Base-by-base conservation (phyloP, 2,113 vertebrate species). In the Microcebus griseorufus region DNA sequence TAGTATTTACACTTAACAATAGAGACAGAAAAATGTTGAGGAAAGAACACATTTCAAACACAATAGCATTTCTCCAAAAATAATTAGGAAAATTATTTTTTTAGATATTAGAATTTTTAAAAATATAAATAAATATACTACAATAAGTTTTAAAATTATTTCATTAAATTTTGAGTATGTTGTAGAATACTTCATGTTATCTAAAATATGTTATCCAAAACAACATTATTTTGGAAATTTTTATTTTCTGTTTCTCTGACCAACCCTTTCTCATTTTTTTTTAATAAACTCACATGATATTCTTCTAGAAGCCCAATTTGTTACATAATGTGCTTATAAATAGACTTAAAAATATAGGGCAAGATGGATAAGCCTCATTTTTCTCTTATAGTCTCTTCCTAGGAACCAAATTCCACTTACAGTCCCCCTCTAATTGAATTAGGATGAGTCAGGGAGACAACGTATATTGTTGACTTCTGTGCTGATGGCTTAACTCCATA, bases 311-410 rank as follows among this genome's bases (percentile, higher is more conserved):
- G 92, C 53, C 37, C 60, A 90, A 89, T 88, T 92, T 97, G 65
- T 97, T 94, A 94, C 18, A 82, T 97, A 96, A 97, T 86, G 37
- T 80, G 32, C 27, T 92, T 27, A 93, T 95, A 98, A 94, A 93
- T 95, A 94, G 84, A 75, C 90, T 97, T 96, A 95, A 89, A 97
- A 97, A 96, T 96, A 97, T 97, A 97, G 92, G 93, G 90, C 90
- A 93, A 88, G 70, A 95, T 95, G 93, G 91, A 96, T 91, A 95
- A 95, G 39, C 89, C 72, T 97, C 85, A 65, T 94, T 98, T 98
- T 95, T 98, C 55, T 96, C 89, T 81, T 93, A 93, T 6, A 69
- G 22, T 96, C 96, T 89, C 93, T 97, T 97, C 88, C 96, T 88
- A 97, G 91, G 39, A n/a, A 95, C 96, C 48, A 4, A 4, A 88